Evolutionary conservation across 2,888 invertebrate genomes (phyloP), one percentile per base, ranked within the genome.

Genomic region (Diadegma fenestrale): DNA sequence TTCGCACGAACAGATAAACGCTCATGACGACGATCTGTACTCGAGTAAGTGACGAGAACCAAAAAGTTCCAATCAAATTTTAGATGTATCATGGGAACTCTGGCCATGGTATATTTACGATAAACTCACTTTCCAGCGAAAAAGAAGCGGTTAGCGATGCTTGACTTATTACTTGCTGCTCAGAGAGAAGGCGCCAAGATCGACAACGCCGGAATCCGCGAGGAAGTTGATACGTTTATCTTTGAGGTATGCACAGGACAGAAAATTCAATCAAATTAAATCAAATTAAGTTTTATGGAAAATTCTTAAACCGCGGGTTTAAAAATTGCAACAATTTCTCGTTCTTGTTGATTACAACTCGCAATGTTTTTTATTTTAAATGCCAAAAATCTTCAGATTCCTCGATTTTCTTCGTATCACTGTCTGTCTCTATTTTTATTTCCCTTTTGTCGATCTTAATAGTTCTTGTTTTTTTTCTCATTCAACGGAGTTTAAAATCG

Each of bases 201-300:
- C 12, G 86, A 88, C 26, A 86, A 88, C 14, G 69, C 75, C n/a
- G 88, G 88, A 12, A 88, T 88, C 19, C 64, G 85, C 45, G 88
- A 88, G 19, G 88, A 88, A 66, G 88, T 88, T n/a, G 87, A 88
- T 30, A 88, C 88, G 14, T 88, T 88, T 58, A 83, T 88, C 51
- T 88, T 88, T 45, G 88, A 86, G 79, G 88, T 87, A 69, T 12
- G 71, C 14, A 72, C 17, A 17, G 6, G n/a, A 45, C n/a, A n/a
- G n/a, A n/a, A n/a, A n/a, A n/a, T n/a, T n/a, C n/a, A n/a, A n/a
- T n/a, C n/a, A n/a, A n/a, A n/a, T n/a, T n/a, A n/a, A n/a, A n/a
- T n/a, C n/a, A n/a, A n/a, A n/a, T n/a, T n/a, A n/a, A n/a, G n/a
- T n/a, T n/a, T n/a, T n/a, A n/a, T n/a, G n/a, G n/a, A n/a, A n/a